Evolutionary conservation across 2,113 vertebrate species (phyloP), one percentile per base, ranked within the genome.

Genomic region (Oplegnathus fasciatus): DNA sequence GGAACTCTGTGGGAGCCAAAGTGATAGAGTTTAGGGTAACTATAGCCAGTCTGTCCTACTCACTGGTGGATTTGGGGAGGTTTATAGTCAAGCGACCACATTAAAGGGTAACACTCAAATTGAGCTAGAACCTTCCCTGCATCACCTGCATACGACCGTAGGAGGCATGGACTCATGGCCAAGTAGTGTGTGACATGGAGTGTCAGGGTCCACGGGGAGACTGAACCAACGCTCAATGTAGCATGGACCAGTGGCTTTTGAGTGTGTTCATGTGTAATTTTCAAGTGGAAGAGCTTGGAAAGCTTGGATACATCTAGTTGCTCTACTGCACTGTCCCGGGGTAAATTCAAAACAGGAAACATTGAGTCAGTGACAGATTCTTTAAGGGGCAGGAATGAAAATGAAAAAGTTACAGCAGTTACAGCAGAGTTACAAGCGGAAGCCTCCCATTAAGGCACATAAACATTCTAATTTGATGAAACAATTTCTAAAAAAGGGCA

Each of bases 271-370:
- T 50, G 18, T 75, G 17, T 68, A 44, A 62, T 80, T 75, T 71
- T 61, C 17, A 46, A 57, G 46, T 42, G 17, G 50, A 67, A 71
- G 37, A 62, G 57, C 70, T 44, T 58, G n/a, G 1, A 54, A 54
- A 24, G n/a, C n/a, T n/a, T n/a, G n/a, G 0, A 52, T 62, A 8
- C 26, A 54, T 65, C 48, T 44, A n/a, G 42, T 55, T 72, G 48
- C 69, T 74, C 15, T 18, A 42, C 30, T 28, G 9, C 28, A 48
- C 54, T 54, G 54, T 75, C 58, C 60, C 13, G 17, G 32, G 28
- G 42, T 40, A 64, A 69, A 75, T 68, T 80, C 34, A 34, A 66
- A 68, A 57, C 15, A 65, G 67, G 48, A 84, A 75, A 84, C 74
- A 77, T 0, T 58, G 37, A 40, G 40, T 74, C 68, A 52, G 76